Conservation (phyloP, 2,113 vertebrate genomes). For the Microtus richardsoni region DNA sequence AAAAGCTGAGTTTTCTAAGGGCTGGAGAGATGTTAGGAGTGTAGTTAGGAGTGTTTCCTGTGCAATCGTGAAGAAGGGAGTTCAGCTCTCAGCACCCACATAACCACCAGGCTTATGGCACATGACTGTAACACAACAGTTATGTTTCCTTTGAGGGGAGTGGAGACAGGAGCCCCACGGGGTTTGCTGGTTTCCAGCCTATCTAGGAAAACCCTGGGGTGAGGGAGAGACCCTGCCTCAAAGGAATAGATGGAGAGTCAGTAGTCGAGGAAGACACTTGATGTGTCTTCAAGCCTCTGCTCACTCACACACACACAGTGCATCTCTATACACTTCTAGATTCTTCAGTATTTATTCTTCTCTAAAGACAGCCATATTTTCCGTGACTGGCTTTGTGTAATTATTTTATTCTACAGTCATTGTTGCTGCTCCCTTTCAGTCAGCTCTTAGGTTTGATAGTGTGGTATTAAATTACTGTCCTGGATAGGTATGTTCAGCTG, state of each 20-base stretch:
- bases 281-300: too few relatives aligned
- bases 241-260: not conserved
- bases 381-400: not conserved
- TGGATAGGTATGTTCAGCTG: not conserved
- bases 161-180: not conserved
- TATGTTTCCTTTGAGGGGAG: not conserved
- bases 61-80: not conserved
- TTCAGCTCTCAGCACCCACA: not conserved
- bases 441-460: not conserved
- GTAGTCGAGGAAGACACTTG: not conserved
- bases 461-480: not conserved
- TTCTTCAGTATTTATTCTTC: slow-evolving; percentile 54
- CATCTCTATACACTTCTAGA: not conserved
- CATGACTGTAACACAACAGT: not conserved
- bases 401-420: slow-evolving; percentile 29
- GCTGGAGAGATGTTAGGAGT: not conserved
- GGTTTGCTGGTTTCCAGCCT: not conserved
- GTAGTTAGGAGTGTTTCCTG: not conserved
- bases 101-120: too few relatives aligned
- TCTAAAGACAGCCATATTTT: not conserved
- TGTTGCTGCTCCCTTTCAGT: not conserved
- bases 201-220: not conserved
- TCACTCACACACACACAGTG: not conserved
- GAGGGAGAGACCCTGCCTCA: not conserved
- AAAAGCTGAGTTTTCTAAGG: not conserved